Conservation (phyloP, 1,140 invertebrate species). For the Dryas iulia region DNA sequence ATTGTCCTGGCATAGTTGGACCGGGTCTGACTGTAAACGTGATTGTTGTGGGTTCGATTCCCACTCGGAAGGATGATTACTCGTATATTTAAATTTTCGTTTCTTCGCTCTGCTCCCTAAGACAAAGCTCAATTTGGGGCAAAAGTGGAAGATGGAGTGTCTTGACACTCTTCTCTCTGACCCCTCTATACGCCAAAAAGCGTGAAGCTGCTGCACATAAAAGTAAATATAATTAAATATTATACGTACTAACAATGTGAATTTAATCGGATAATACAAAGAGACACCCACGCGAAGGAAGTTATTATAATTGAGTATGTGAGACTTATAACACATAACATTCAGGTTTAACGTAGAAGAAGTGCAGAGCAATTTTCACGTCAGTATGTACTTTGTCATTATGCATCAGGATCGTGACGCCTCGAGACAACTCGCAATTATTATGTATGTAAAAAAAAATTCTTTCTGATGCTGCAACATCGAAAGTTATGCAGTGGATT, state of each 20-base stretch:
- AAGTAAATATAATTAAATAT: neutral
- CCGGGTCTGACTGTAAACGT: too few species aligned
- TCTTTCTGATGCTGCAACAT: slow-evolving; percentile 62
- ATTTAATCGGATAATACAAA: neutral
- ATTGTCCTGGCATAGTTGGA: too few species aligned
- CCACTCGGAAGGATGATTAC: too few species aligned
- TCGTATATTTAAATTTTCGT: too few species aligned
- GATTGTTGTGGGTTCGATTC: too few species aligned
- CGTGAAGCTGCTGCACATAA: too few species aligned
- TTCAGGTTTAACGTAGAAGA: slow-evolving; percentile 35
- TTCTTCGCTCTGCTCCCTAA: too few species aligned
- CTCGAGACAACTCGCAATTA: slow-evolving; percentile 79
- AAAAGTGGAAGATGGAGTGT: too few species aligned
- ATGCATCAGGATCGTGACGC: slow-evolving; percentile 78
- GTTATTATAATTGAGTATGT: slow-evolving; percentile 20
- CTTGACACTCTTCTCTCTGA: too few species aligned
- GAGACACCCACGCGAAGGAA: slow-evolving; percentile 1
- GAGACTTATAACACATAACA: slow-evolving; percentile 22
- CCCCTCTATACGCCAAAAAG: too few species aligned
- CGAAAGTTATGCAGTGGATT: slow-evolving; percentile 43
- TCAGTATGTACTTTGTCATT: slow-evolving; percentile 78
- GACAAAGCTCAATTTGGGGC: too few species aligned
- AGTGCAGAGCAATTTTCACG: slow-evolving; percentile 76
- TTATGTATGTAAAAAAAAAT: slow-evolving; percentile 79
- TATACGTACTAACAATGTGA: neutral